phyloP scores from a whole-genome alignment of 2,113 vertebrate genomes.

The Actenoides lindsayi region DNA sequence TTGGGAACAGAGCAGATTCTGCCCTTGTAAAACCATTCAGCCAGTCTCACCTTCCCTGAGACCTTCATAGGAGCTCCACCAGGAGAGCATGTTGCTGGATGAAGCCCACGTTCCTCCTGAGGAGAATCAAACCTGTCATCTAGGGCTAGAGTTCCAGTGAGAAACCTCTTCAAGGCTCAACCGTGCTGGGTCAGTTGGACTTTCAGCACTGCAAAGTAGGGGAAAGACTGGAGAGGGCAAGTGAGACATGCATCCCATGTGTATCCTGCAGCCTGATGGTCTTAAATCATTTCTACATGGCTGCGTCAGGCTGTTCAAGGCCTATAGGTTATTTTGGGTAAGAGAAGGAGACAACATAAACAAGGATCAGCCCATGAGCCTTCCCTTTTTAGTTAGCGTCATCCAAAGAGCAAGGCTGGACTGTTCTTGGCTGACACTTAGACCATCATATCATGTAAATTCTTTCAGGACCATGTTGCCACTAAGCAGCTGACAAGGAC shows the following conservation, averaged over 20 bases:
- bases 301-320: background rate
- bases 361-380: background rate
- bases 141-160: background rate
- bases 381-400: background rate
- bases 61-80: background rate
- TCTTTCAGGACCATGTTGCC: background rate
- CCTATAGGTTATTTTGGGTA: background rate
- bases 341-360: background rate
- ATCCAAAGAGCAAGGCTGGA: background rate
- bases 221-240: background rate
- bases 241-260: accelerated
- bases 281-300: background rate
- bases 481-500: background rate
- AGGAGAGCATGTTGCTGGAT: accelerated
- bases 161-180: background rate
- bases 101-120: background rate
- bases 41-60: accelerated
- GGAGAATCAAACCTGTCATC: background rate
- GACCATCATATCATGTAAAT: background rate
- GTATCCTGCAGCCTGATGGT: background rate
- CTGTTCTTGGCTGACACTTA: background rate
- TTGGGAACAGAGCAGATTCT: background rate
- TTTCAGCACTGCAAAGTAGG: background rate
- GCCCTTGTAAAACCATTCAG: background rate
- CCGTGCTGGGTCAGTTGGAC: accelerated